Base-by-base conservation (phyloP, 2,113 vertebrate genomes). In the Rhagologus leucostigma region DNA sequence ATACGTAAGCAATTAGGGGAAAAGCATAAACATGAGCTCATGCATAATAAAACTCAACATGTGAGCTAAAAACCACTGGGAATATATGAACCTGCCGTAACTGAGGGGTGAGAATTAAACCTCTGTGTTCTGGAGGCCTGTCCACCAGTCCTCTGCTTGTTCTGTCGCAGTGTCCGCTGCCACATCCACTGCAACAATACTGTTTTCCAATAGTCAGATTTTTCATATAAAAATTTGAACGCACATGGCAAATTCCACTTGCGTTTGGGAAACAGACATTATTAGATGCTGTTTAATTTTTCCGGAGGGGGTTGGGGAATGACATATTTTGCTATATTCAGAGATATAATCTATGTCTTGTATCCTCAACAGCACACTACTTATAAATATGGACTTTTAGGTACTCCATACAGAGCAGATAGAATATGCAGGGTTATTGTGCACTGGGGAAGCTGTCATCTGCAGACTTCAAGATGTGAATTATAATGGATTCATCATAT, bases 301-400 rank as follows among this genome's bases (percentile, higher is more conserved):
- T 42, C 63, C 22, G 10, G 3, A 0, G 3, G 2, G 2, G 2
- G 7, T 2, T 11, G 2, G 16, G 6, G 23, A 69, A 63, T 64
- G 4, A 79, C 74, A 20, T 44, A 53, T 42, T 65, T 44, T 68
- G 11, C 7, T 73, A 9, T 42, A 64, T 70, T 70, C 19, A 23
- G 68, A 65, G 30, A 33, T 24, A 32, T 27, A 33, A 50, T 70
- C 46, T 75, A 15, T 23, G 9, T 39, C 30, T 79, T 76, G 30
- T 23, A 50, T 21, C 9, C 22, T 62, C 44, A 60, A 32, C 35
- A 86, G 19, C 14, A 68, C 4, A 50, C 13, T 37, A 32, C 14
- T 56, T 56, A 27, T 13, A 49, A 74, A 69, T 30, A 18, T 0
- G 5, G 41, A 44, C 7, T 42, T 88, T 81, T 73, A 63, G 57